Conservation (phyloP, 2,888 invertebrate species). For the Tubulanus polymorphus region DNA sequence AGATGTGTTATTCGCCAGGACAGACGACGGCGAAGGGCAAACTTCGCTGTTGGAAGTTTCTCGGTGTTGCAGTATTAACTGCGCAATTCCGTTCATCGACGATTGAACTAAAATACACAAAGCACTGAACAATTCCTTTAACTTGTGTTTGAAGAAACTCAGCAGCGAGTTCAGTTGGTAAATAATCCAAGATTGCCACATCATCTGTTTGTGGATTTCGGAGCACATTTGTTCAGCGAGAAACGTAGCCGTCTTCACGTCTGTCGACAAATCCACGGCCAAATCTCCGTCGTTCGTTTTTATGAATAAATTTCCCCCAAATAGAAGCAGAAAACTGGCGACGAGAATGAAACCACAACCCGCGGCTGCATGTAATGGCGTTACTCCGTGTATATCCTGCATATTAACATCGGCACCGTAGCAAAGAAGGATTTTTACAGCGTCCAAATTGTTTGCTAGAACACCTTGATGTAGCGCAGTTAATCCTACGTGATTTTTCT, state of each 20-base stretch:
- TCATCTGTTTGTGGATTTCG: conserved; percentile 27
- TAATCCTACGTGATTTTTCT: conserved; percentile 36
- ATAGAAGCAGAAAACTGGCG: conserved; percentile 34
- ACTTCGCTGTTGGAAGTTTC: too few relatives aligned
- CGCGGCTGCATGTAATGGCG: conserved; percentile 40
- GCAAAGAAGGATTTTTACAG: conserved; percentile 35
- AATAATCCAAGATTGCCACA: conserved; percentile 2
- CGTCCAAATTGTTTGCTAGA: conserved; percentile 40
- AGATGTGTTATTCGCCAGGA: too few relatives aligned
- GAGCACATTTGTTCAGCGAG: conserved; percentile 32
- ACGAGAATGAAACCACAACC: conserved; percentile 40
- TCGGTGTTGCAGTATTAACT: too few relatives aligned
- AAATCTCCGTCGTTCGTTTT: conserved; percentile 33
- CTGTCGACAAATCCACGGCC: conserved; percentile 39
- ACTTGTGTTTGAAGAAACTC: background rate
- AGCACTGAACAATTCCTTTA: background rate
- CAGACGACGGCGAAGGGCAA: too few relatives aligned
- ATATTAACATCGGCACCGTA: conserved; percentile 34
- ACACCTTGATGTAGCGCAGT: conserved; percentile 43
- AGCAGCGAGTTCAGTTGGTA: background rate
- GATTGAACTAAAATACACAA: too few relatives aligned
- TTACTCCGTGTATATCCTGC: conserved; percentile 40
- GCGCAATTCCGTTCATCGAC: too few relatives aligned
- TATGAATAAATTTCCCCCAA: conserved; percentile 37
- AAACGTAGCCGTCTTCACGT: conserved; percentile 30